Conservation (phyloP, 2,113 vertebrate species). For the Merops nubicus region DNA sequence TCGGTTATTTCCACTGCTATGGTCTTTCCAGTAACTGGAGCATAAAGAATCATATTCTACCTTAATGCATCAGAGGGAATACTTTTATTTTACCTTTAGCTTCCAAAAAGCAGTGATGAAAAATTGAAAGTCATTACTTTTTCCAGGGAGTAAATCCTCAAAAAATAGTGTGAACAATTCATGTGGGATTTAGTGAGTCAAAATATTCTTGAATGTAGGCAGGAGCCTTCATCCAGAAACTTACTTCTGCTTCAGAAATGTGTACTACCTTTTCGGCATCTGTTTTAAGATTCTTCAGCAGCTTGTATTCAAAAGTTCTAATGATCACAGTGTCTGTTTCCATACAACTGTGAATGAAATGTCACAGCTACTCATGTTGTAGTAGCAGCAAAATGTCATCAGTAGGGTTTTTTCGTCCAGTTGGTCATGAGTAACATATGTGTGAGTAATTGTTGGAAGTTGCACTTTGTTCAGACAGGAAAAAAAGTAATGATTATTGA, state of each 20-base stretch:
- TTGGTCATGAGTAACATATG: not conserved
- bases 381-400: not conserved
- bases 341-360: conserved; percentile 30
- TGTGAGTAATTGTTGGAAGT: not conserved
- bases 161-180: conserved; percentile 16
- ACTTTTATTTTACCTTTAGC: conserved; percentile 66
- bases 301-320: not conserved
- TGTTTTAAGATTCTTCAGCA: conserved; percentile 6
- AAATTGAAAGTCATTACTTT: conserved; percentile 21
- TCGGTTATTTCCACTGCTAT: conserved; percentile 64
- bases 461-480: not conserved
- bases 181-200: not conserved
- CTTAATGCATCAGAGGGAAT: conserved; percentile 67
- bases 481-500: not conserved
- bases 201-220: not conserved
- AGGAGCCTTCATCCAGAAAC: not conserved
- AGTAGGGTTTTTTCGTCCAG: not conserved
- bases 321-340: not conserved
- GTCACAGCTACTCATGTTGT: not conserved
- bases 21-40: conserved; percentile 67
- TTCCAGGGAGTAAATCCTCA: conserved; percentile 13
- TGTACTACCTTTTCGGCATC: not conserved
- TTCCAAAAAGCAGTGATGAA: not conserved
- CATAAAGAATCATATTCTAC: conserved; percentile 64
- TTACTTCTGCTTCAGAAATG: not conserved